Percentiles rank a stretch among this genome's conserved stretches.
phyloP scores from a whole-genome alignment of 1,140 invertebrate species.

The Sitodiplosis mosellana region DNA sequence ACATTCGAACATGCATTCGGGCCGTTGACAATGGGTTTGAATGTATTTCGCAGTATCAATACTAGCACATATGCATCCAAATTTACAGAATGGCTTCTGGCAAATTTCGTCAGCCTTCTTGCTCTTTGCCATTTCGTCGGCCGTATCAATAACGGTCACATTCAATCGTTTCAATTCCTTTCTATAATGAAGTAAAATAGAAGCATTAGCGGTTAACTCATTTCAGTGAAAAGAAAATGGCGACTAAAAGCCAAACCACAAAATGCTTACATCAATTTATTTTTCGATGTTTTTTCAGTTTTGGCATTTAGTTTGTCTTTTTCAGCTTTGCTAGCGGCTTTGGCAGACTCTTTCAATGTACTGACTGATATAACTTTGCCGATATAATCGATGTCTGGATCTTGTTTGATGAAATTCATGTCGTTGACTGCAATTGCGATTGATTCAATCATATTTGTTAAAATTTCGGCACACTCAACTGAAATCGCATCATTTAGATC shows the following conservation, averaged over 20 bases:
- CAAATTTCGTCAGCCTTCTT: conserved; percentile 5
- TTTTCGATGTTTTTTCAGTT: conserved; percentile 2
- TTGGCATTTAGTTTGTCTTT: background rate
- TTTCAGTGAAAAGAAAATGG: too few relatives aligned
- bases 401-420: conserved; percentile 16
- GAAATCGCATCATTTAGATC: conserved; percentile 2
- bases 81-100: conserved; percentile 12
- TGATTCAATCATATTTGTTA: conserved; percentile 21
- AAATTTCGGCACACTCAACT: conserved; percentile 15
- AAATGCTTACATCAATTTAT: background rate
- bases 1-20: conserved; percentile 2
- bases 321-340: background rate
- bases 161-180: conserved; percentile 19
- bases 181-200: conserved; percentile 3
- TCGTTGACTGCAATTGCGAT: conserved; percentile 24
- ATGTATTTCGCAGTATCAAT: conserved; percentile 2
- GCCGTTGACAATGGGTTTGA: background rate
- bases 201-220: too few relatives aligned
- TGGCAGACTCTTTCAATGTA: background rate
- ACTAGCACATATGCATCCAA: conserved; percentile 20
- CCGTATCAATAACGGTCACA: conserved; percentile 20
- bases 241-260: too few relatives aligned
- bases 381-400: conserved; percentile 4
- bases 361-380: background rate
- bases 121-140: background rate